phyloP scores from a whole-genome alignment of 1,140 invertebrate genomes.

The Cataglyphis hispanica region DNA sequence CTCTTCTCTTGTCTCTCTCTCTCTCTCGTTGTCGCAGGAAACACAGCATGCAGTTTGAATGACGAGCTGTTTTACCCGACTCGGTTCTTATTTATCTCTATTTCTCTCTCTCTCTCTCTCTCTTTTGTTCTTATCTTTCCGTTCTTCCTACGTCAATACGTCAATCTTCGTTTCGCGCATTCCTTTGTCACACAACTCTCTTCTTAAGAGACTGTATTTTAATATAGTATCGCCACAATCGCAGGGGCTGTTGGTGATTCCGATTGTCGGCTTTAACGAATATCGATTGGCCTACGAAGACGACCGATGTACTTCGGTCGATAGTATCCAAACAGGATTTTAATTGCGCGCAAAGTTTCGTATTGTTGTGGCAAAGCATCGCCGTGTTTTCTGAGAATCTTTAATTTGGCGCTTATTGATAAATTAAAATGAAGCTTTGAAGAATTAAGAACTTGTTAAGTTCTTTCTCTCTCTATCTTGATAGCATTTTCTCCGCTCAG shows the following conservation, averaged over 20 bases:
- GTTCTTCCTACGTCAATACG: not conserved
- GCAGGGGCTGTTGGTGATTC: constrained; percentile 1
- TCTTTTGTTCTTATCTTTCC: not conserved
- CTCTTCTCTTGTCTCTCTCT: not conserved
- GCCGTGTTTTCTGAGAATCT: not conserved
- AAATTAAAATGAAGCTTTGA: constrained; percentile 2
- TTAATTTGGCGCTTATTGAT: constrained; percentile 14
- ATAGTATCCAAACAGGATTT: constrained; percentile 17
- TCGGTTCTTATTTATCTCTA: constrained; percentile 58
- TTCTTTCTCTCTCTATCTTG: not conserved
- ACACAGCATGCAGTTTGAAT: constrained; percentile 53
- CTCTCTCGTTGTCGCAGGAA: constrained; percentile 11
- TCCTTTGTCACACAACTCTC: not conserved
- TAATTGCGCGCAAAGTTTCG: constrained; percentile 28
- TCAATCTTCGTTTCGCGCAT: not conserved
- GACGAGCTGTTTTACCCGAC: constrained; percentile 14
- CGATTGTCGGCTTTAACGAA: constrained; percentile 60
- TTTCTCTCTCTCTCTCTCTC: not conserved
- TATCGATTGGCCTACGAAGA: constrained; percentile 53
- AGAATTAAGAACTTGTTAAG: not conserved
- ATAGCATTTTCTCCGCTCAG: not conserved
- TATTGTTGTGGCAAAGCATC: not conserved
- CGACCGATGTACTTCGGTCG: constrained; percentile 3
- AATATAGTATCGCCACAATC: constrained; percentile 5
- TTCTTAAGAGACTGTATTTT: constrained; percentile 35